Conservation (phyloP, 2,888 invertebrate genomes). For the Pelosia muscerda region DNA sequence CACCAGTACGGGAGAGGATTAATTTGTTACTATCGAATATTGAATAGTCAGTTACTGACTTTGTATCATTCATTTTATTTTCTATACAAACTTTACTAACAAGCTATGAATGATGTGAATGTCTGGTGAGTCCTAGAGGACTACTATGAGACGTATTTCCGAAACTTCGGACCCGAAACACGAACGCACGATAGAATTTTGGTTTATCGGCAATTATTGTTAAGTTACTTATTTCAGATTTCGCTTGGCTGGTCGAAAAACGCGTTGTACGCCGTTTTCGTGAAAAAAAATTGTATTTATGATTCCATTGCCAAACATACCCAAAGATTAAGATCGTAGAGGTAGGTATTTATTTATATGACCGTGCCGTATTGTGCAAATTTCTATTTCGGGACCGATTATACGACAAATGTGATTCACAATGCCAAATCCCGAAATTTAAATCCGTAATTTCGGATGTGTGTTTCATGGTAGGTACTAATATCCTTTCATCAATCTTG, state of each 20-base stretch:
- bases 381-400: not conserved
- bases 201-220: too few relatives aligned
- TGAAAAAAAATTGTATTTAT: too few relatives aligned
- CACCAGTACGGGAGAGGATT: slow-evolving; percentile 26
- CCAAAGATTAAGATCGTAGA: too few relatives aligned
- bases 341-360: too few relatives aligned
- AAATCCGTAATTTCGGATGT: not conserved
- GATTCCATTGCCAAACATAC: too few relatives aligned
- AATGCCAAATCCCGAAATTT: not conserved
- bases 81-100: slow-evolving; percentile 22
- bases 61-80: slow-evolving; percentile 25
- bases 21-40: slow-evolving; percentile 36
- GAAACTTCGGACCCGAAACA: not conserved
- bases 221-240: too few relatives aligned
- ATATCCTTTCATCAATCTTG: slow-evolving; percentile 6
- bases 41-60: slow-evolving; percentile 30
- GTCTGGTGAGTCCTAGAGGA: not conserved
- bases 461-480: not conserved
- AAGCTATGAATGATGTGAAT: slow-evolving; percentile 18
- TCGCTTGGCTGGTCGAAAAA: too few relatives aligned
- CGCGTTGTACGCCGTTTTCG: too few relatives aligned
- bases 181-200: not conserved
- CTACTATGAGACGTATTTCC: not conserved
- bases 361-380: too few relatives aligned
- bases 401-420: not conserved